These are phyloP conservation scores for Drosophila nikananu DNA, from an alignment of 1,140 invertebrate species.

Conservation along the genomic window DNA sequence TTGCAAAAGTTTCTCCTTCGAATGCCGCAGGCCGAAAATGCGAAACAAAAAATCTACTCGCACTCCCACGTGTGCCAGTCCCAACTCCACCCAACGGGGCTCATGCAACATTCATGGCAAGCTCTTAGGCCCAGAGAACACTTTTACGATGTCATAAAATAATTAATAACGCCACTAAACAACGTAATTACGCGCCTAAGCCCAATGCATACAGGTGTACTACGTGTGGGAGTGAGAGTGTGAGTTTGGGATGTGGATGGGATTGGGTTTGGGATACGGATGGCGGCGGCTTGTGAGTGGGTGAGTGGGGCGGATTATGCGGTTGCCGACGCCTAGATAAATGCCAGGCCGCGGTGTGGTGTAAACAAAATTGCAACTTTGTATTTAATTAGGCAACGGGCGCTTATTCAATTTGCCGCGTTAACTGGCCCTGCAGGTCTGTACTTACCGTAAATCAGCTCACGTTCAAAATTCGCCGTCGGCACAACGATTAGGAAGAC, in stretches of 20 bases:
- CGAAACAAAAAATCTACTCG: constrained; percentile 24
- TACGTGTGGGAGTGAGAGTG: background rate
- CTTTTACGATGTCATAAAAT: constrained; percentile 84
- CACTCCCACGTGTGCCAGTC: constrained; percentile 29
- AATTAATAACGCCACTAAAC: constrained; percentile 84
- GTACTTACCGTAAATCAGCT: constrained; percentile 86
- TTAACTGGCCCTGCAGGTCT: background rate
- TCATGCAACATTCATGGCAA: constrained; percentile 69
- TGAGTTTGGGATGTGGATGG: background rate
- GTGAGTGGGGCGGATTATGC: constrained; percentile 28
- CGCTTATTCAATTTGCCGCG: constrained; percentile 67
- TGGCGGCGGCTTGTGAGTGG: constrained; percentile 10
- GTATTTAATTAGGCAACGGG: constrained; percentile 70
- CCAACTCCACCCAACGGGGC: constrained; percentile 13
- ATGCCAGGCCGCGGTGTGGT: constrained; percentile 47
- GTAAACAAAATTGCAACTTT: constrained; percentile 76
- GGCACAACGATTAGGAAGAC: constrained; percentile 88
- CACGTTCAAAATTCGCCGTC: constrained; percentile 87
- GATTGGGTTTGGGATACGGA: constrained; percentile 4
- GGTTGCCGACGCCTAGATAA: constrained; percentile 54
- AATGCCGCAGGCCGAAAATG: constrained; percentile 31
- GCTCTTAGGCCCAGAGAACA: constrained; percentile 76
- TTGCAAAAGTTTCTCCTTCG: constrained; percentile 30
- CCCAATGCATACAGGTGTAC: constrained; percentile 53
- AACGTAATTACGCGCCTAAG: constrained; percentile 80